These are phyloP conservation scores for Acleris laterana DNA, from an alignment of 2,888 invertebrate genomes.

Conservation along the genomic window DNA sequence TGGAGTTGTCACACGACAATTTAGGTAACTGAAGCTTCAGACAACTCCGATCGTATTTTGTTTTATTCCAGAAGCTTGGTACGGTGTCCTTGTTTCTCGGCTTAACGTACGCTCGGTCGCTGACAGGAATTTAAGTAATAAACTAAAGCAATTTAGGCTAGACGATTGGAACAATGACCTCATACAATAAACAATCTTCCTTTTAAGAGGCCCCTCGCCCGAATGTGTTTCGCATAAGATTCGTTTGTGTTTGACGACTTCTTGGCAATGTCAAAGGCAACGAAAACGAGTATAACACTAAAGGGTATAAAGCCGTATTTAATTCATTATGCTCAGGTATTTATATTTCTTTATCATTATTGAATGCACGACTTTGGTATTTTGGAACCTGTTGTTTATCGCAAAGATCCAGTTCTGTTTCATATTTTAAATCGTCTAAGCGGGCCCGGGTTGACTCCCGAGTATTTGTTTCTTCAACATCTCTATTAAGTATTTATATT, in stretches of 20 bases:
- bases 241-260: conserved; percentile 28
- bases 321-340: too few species aligned
- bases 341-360: too few species aligned
- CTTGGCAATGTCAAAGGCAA: neutral
- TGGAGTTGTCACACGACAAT: conserved; percentile 35
- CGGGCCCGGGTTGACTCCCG: too few species aligned
- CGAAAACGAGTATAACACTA: too few species aligned
- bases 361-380: too few species aligned
- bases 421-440: neutral
- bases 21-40: conserved; percentile 26
- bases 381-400: too few species aligned
- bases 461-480: too few species aligned
- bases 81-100: too few species aligned
- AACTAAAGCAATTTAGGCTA: conserved; percentile 62
- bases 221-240: conserved; percentile 57
- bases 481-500: too few species aligned
- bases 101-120: conserved; percentile 5
- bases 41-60: too few species aligned
- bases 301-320: too few species aligned
- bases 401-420: neutral
- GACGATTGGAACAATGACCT: conserved; percentile 77
- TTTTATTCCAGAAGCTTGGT: too few species aligned
- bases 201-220: conserved; percentile 57
- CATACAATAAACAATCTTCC: conserved; percentile 62
- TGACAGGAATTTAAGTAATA: conserved; percentile 44